Conservation (phyloP, 2,888 invertebrate species). For the Patella depressa region DNA sequence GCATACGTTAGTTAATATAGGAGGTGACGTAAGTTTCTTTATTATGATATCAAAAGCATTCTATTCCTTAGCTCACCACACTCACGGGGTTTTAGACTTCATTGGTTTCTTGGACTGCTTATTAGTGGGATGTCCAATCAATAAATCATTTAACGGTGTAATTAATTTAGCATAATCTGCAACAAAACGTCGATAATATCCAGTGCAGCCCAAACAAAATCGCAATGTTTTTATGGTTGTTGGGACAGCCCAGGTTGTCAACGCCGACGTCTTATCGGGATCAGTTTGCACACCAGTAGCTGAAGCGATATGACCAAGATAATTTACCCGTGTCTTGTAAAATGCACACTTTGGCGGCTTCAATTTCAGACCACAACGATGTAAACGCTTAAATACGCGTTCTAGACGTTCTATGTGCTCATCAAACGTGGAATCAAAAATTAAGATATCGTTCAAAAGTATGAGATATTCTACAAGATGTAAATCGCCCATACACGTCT, state of each 20-base stretch:
- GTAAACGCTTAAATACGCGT: conserved; percentile 27
- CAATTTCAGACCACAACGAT: conserved; percentile 29
- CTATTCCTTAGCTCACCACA: no score
- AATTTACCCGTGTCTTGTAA: conserved; percentile 28
- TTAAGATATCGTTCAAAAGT: conserved; percentile 42
- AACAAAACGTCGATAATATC: conserved; percentile 31
- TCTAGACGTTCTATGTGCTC: conserved; percentile 32
- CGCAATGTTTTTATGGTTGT: conserved; percentile 19
- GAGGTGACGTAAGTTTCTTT: no score
- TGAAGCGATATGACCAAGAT: conserved; percentile 32
- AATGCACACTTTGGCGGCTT: conserved; percentile 29
- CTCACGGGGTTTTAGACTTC: no score
- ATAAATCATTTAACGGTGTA: conserved; percentile 30
- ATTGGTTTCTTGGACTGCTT: conserved; percentile 6
- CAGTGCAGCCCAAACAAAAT: conserved; percentile 21
- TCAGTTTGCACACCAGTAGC: background rate
- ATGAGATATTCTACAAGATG: conserved; percentile 34
- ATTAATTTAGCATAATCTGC: conserved; percentile 32
- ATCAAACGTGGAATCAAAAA: conserved; percentile 30
- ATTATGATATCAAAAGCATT: no score
- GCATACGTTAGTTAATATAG: no score
- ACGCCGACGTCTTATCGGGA: conserved; percentile 15
- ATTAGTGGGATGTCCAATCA: conserved; percentile 17
- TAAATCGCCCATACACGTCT: conserved; percentile 29
- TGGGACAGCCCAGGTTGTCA: conserved; percentile 22